Evolutionary conservation across 1,140 invertebrate genomes (phyloP).

Genomic region (Mamestra configurata): DNA sequence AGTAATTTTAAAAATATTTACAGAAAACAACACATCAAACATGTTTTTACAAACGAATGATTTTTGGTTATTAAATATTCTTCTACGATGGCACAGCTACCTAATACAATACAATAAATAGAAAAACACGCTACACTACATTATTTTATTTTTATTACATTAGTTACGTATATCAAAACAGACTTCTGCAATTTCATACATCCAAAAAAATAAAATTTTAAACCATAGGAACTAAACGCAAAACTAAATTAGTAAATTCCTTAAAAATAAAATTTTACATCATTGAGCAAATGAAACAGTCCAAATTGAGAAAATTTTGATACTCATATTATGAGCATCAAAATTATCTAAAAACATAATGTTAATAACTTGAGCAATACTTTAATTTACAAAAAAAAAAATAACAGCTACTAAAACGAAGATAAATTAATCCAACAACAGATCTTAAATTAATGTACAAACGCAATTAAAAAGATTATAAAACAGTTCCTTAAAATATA

Average conservation of each 20-base stretch:
- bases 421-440: too few species aligned
- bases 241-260: background rate
- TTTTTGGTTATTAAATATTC: constrained; percentile 31
- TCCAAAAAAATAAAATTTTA: background rate
- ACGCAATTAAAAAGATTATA: too few species aligned
- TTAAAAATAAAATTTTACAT: background rate
- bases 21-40: background rate
- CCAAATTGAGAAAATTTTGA: too few species aligned
- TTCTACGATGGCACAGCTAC: constrained; percentile 47
- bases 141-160: too few species aligned
- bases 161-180: constrained; percentile 20
- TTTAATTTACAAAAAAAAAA: background rate
- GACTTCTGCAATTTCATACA: constrained; percentile 5
- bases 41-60: background rate
- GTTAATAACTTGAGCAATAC: too few species aligned
- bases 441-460: too few species aligned
- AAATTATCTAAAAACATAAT: background rate
- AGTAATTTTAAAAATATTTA: background rate
- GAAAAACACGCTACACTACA: constrained; percentile 1
- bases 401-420: too few species aligned
- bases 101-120: constrained; percentile 24
- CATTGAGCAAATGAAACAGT: background rate
- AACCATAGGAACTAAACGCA: constrained; percentile 20
- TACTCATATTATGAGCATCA: too few species aligned
- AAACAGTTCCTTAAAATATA: background rate